phyloP scores from a whole-genome alignment of 64 coral and sea anemone genomes.

The Orbicella faveolata region DNA sequence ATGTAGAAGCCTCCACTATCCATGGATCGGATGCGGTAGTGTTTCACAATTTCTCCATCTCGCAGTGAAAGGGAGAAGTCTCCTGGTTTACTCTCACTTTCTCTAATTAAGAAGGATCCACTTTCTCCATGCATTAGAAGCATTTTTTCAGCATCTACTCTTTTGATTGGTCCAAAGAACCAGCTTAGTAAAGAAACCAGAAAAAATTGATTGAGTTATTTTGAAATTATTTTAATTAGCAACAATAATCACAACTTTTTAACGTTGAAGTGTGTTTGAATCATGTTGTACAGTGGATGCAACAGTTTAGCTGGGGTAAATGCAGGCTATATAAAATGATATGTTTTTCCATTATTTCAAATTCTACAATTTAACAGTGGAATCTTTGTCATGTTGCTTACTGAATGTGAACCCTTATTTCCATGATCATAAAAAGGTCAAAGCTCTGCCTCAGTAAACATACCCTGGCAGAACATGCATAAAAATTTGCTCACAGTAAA shows the following conservation, averaged over 20 bases:
- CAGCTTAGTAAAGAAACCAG: constrained; percentile 60
- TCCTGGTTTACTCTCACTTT: constrained; percentile 96
- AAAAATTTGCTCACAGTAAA: background rate
- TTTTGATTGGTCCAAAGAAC: constrained; percentile 93
- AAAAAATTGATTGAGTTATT: background rate
- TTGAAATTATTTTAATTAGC: too few relatives aligned
- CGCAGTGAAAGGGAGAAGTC: constrained; percentile 86
- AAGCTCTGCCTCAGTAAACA: background rate
- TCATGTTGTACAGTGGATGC: too few relatives aligned
- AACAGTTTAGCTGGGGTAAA: too few relatives aligned
- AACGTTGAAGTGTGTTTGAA: too few relatives aligned
- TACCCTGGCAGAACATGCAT: too few relatives aligned
- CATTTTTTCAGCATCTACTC: constrained; percentile 96
- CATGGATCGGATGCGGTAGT: constrained; percentile 87
- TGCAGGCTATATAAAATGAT: too few relatives aligned
- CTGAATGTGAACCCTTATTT: background rate
- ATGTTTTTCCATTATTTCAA: too few relatives aligned
- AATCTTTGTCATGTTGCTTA: background rate
- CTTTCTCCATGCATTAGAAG: constrained; percentile 91
- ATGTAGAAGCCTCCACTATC: constrained; percentile 91
- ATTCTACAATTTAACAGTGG: too few relatives aligned
- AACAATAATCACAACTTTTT: too few relatives aligned
- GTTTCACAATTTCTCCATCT: constrained; percentile 96
- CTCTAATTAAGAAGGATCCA: constrained; percentile 90
- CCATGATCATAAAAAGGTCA: background rate